Evolutionary conservation across 2,888 invertebrate species (phyloP).

Genomic region (Ophion obscuratus): DNA sequence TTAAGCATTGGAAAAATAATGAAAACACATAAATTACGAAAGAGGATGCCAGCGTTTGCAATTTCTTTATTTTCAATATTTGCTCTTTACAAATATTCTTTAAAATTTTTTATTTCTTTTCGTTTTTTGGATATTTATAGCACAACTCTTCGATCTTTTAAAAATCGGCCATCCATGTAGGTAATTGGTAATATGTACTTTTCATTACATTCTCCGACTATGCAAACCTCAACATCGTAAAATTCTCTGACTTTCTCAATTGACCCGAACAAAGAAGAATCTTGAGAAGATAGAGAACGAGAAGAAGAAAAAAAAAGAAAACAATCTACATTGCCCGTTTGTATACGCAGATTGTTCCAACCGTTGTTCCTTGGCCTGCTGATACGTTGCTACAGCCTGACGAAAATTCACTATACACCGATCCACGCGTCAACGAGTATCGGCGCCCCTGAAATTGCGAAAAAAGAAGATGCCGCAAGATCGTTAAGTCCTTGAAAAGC

Average conservation of each 20-base stretch:
- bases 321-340: constrained; percentile 45
- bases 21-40: not conserved
- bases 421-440: constrained; percentile 62
- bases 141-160: not conserved
- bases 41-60: too few relatives aligned
- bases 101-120: not conserved
- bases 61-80: not conserved
- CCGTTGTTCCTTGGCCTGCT: constrained; percentile 87
- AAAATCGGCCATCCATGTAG: not conserved
- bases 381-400: constrained; percentile 86
- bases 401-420: constrained; percentile 68
- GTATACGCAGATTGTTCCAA: constrained; percentile 86
- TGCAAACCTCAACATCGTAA: not conserved
- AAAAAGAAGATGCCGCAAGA: constrained; percentile 71
- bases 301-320: not conserved
- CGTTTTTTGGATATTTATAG: not conserved
- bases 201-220: not conserved
- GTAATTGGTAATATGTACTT: not conserved
- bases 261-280: not conserved
- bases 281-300: not conserved
- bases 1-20: not conserved
- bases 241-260: not conserved
- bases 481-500: constrained; percentile 74
- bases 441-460: constrained; percentile 63
- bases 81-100: not conserved